Base-by-base conservation (phyloP, 1,140 invertebrate genomes). In the Phenacoccus solenopsis region DNA sequence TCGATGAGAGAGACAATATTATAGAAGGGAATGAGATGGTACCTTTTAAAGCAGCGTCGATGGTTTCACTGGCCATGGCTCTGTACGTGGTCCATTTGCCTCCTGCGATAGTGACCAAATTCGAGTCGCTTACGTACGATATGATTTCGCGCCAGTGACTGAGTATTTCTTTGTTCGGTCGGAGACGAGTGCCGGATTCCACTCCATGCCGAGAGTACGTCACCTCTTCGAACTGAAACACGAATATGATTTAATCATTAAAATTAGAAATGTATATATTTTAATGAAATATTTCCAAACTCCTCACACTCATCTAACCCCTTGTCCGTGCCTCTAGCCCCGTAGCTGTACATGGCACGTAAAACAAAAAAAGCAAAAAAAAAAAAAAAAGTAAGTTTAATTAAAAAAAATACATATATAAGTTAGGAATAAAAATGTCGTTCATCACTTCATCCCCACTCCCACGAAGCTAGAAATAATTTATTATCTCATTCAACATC, bases 51-150 rank as follows among this genome's bases (percentile, higher is more conserved):
- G 90, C 89, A n/a, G 88, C 88, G 81, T 99, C 95, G 28, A 99
- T 84, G 0, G 98, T 94, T 80, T 99, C 96, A 76, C 94, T 84
- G 21, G 97, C 97, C 98, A 99, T 99, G 1, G 91, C 82, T 71
- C 95, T 81, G 78, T 96, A 98, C 0, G 97, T 99, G 0, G 98
- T 99, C 97, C 97, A 99, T 81, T 99, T 99, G 61, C 97, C 98
- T 71, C 96, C 97, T 68, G 97, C 97, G 78, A 99, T 98, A 28
- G 98, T 99, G 38, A 99, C 86, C 32, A 99, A 84, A 72, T 92
- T 91, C 21, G 87, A 86, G 12, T 87, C 82, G 73, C 92, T 92
- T 7, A 98, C 90, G 80, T 38, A 99, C 96, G 73, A 99, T 95
- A 79, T 99, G 98, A 82, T 99, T 99, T 70, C 98, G 84, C 16